Percentiles rank a stretch among this genome's conserved stretches.
phyloP scores from a whole-genome alignment of 2,888 invertebrate genomes.

The Caenorhabditis imperialis region DNA sequence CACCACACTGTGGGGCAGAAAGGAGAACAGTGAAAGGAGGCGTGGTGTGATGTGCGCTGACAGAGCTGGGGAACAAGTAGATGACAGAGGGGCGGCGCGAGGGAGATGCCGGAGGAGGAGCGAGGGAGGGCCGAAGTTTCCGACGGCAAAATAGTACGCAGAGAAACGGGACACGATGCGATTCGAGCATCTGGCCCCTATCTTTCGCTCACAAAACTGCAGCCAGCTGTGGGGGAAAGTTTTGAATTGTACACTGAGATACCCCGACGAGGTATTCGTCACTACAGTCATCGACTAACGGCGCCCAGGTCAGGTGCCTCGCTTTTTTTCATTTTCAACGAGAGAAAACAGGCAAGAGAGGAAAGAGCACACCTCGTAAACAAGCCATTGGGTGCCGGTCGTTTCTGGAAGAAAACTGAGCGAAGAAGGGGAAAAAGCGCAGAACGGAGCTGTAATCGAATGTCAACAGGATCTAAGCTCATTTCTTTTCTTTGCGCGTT shows the following conservation, averaged over 20 bases:
- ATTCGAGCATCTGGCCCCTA: conserved; percentile 45
- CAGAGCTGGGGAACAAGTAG: conserved; percentile 40
- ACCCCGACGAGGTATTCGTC: too few relatives aligned
- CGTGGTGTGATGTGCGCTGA: conserved; percentile 27
- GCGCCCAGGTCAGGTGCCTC: conserved; percentile 41
- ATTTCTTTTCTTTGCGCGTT: background rate
- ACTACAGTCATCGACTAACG: too few relatives aligned
- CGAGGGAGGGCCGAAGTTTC: conserved; percentile 37
- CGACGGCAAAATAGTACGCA: conserved; percentile 48
- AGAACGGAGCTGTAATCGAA: conserved; percentile 23
- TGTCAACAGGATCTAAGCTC: conserved; percentile 24
- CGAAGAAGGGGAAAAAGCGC: too few relatives aligned
- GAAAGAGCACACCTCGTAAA: conserved; percentile 48
- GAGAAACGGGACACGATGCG: conserved; percentile 42
- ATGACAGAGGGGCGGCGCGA: conserved; percentile 20
- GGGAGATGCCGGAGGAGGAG: conserved; percentile 43
- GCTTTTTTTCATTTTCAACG: conserved; percentile 33
- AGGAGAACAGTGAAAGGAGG: background rate
- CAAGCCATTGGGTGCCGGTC: conserved; percentile 41
- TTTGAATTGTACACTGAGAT: background rate
- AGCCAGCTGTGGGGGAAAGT: conserved; percentile 51
- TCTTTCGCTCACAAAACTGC: conserved; percentile 44
- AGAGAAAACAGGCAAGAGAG: conserved; percentile 41
- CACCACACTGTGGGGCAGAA: background rate
- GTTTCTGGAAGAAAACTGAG: conserved; percentile 42